phyloP scores from a whole-genome alignment of 2,797 vertebrate species.

The Oreonectes daqikongensis region DNA sequence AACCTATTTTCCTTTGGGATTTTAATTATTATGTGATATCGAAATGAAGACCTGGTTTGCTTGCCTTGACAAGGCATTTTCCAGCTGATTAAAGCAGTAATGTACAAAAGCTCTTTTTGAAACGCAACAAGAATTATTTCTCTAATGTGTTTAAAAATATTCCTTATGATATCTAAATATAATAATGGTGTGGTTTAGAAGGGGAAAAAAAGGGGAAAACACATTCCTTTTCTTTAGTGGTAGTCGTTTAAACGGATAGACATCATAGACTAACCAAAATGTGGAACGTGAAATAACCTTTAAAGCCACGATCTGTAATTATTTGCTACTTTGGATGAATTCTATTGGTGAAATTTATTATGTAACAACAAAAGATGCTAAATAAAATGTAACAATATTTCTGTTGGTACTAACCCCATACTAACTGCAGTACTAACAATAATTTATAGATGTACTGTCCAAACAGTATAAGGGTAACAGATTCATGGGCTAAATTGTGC shows the following conservation, averaged over 20 bases:
- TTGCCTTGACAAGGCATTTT: constrained; percentile 55
- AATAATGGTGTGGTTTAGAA: constrained; percentile 61
- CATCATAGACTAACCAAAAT: constrained; percentile 17
- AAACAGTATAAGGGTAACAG: constrained; percentile 31
- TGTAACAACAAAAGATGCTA: constrained; percentile 36
- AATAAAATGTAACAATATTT: constrained; percentile 29
- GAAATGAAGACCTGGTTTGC: constrained; percentile 51
- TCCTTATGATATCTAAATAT: constrained; percentile 59
- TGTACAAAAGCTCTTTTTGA: constrained; percentile 56
- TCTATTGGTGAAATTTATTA: constrained; percentile 15
- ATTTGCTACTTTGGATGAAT: constrained; percentile 43
- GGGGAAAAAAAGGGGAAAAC: constrained; percentile 48
- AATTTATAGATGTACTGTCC: constrained; percentile 31
- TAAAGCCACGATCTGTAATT: constrained; percentile 32
- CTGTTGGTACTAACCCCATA: constrained; percentile 12
- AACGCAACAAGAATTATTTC: constrained; percentile 48
- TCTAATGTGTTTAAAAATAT: constrained; percentile 58
- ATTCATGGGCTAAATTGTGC: constrained; percentile 23
- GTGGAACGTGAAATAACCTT: constrained; percentile 45
- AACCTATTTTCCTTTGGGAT: constrained; percentile 46
- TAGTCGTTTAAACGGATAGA: constrained; percentile 37
- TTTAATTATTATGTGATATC: constrained; percentile 60
- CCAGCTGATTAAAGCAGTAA: constrained; percentile 54
- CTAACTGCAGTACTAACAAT: constrained; percentile 28
- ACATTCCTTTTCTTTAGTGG: constrained; percentile 47